Percentiles rank a stretch among this genome's conserved stretches.
Conservation (phyloP, 2,113 vertebrate genomes). For the Tretioscincus oriximinensis region DNA sequence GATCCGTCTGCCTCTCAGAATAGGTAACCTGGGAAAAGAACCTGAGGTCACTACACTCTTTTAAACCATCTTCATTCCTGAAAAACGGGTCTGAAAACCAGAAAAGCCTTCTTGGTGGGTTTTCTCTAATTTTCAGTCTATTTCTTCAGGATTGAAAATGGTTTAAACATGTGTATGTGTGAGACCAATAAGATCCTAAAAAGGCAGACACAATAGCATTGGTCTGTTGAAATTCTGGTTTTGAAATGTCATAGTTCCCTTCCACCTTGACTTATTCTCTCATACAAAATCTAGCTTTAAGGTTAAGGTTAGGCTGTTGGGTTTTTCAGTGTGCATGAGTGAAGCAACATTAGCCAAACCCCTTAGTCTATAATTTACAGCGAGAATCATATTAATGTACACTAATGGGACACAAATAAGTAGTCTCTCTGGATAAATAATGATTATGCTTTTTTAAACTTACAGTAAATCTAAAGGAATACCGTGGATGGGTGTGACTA, state of each 20-base stretch:
- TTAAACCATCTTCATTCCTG: no score
- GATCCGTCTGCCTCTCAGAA: no score
- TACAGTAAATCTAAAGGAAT: conserved; percentile 56
- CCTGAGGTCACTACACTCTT: no score
- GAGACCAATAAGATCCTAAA: background rate
- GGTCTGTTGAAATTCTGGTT: conserved; percentile 5
- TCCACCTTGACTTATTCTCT: background rate
- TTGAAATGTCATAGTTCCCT: background rate
- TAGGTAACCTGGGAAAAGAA: no score
- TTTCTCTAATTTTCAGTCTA: no score
- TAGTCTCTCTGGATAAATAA: conserved; percentile 62
- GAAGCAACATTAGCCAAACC: background rate
- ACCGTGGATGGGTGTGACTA: conserved; percentile 43
- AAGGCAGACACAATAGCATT: background rate
- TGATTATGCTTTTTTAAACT: conserved; percentile 61
- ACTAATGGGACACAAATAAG: conserved; percentile 47
- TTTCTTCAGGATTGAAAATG: no score
- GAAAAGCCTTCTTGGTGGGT: no score
- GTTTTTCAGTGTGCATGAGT: background rate
- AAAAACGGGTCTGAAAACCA: no score
- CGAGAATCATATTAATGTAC: conserved; percentile 31
- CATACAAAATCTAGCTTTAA: background rate
- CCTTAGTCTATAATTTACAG: conserved; percentile 41
- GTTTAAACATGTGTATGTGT: no score
- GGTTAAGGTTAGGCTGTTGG: background rate